Conservation (phyloP, 2,797 vertebrate genomes). For the Schizopygopsis malacanthus region DNA sequence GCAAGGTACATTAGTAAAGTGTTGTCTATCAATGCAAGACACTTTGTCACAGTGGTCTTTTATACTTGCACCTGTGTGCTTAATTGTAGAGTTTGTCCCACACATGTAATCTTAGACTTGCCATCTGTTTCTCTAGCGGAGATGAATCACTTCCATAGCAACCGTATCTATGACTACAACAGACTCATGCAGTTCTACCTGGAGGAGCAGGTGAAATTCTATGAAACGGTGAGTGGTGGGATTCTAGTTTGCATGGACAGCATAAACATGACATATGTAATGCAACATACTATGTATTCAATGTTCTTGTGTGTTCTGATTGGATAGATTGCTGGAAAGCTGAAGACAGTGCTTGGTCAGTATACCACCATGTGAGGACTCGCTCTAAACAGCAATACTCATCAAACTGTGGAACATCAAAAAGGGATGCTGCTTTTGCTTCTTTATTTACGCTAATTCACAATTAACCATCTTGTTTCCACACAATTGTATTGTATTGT, state of each 20-base stretch:
- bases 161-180: constrained; percentile 90
- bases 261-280: neutral
- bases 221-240: constrained; percentile 79
- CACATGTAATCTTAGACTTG: constrained; percentile 19
- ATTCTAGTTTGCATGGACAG: neutral
- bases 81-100: constrained; percentile 7
- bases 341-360: constrained; percentile 86
- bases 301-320: constrained; percentile 21
- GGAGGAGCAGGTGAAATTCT: constrained; percentile 86
- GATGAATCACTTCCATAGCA: constrained; percentile 90
- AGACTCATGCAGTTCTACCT: constrained; percentile 85
- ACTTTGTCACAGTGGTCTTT: constrained; percentile 2
- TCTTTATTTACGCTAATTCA: neutral
- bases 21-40: neutral
- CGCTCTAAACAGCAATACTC: neutral
- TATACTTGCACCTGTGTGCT: neutral
- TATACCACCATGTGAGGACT: constrained; percentile 73
- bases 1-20: constrained; percentile 78
- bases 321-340: constrained; percentile 87
- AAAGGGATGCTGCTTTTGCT: constrained; percentile 26
- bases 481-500: neutral
- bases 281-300: neutral
- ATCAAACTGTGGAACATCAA: constrained; percentile 3
- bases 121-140: constrained; percentile 71
- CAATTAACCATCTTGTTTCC: constrained; percentile 18